Base-by-base conservation (phyloP, 1,140 invertebrate genomes). In the Triops longicaudatus region DNA sequence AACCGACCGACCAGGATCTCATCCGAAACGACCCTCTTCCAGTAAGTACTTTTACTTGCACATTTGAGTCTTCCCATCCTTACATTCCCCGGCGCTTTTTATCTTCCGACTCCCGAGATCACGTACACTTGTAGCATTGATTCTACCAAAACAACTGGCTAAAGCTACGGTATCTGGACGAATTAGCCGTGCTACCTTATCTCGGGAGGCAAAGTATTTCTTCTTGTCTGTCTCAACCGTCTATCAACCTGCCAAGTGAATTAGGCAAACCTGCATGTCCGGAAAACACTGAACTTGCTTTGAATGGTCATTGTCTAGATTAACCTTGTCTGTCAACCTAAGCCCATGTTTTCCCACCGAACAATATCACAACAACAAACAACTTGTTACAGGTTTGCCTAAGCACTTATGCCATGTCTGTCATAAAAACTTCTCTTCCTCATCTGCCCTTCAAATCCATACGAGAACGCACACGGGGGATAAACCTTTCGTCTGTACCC, bases 401-500 rank as follows among this genome's bases (percentile, higher is more conserved):
- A 98, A 98, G 87, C 96, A 98, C 85, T 91, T 97, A 84, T 98
- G 97, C 87, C 91, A 92, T 83, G 94, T 97, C 83, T 98, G 97
- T 88, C 92, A 94, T 86, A 98, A 98, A 88, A 96, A 96, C 88
- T 98, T 98, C 88, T 97, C 50, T 63, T 63, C 50, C 50, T 63
- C 50, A 63, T 63, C 50, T 63, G 50, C 50, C 50, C 50, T 96
- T 79, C 96, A 98, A 87, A 98, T 98, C 82, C 97, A 99, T 86
- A 97, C 98, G 92, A 89, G 97, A 82, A 98, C 97, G 1, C 97
- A 99, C 86, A 98, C 96, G 14, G 96, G 96, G 10, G 96, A 98
- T 87, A 97, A 97, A 84, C 96, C 97, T 5, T 98, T 98, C 88
- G 92, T 94, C 84, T 99, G 97, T 86, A 93, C 90, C 80, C 91